Conservation (phyloP, 2,888 invertebrate genomes). For the Amblyjoppa fuscipennis region DNA sequence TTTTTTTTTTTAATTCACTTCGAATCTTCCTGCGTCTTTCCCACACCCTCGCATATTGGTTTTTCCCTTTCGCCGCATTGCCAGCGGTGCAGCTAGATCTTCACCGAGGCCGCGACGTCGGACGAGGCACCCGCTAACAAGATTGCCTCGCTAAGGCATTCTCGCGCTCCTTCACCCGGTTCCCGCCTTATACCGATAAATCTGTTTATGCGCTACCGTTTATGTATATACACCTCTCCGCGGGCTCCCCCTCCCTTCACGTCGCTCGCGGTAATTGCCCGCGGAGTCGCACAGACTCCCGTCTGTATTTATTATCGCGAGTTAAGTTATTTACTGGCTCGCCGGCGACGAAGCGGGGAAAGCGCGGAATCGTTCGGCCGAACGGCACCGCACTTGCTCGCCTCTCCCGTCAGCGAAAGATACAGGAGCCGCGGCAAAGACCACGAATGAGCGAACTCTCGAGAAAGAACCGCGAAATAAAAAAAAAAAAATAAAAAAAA, state of each 20-base stretch:
- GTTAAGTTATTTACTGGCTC: slow-evolving; percentile 65
- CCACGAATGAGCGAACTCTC: too few species aligned
- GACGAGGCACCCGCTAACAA: slow-evolving; percentile 72
- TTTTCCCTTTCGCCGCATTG: slow-evolving; percentile 68
- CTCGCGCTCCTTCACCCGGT: slow-evolving; percentile 56
- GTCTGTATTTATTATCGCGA: slow-evolving; percentile 67
- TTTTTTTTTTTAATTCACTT: not conserved
- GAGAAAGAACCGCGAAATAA: too few species aligned
- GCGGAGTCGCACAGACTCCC: slow-evolving; percentile 44
- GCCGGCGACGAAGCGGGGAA: slow-evolving; percentile 24
- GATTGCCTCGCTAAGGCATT: slow-evolving; percentile 72
- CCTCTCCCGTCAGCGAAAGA: too few species aligned
- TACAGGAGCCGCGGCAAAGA: too few species aligned
- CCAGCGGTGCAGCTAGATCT: slow-evolving; percentile 65
- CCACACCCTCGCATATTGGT: slow-evolving; percentile 47
- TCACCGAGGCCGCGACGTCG: slow-evolving; percentile 1
- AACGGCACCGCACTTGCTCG: not conserved
- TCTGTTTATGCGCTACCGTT: slow-evolving; percentile 74
- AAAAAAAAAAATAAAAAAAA: too few species aligned
- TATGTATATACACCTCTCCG: slow-evolving; percentile 56
- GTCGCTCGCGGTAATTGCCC: slow-evolving; percentile 72
- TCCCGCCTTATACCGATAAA: slow-evolving; percentile 74
- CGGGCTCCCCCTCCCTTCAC: slow-evolving; percentile 3
- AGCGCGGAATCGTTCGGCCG: slow-evolving; percentile 57
- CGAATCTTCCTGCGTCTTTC: slow-evolving; percentile 39